Evolutionary conservation across 2,797 vertebrate genomes (phyloP).

Genomic region (Rhabdomys pumilio): DNA sequence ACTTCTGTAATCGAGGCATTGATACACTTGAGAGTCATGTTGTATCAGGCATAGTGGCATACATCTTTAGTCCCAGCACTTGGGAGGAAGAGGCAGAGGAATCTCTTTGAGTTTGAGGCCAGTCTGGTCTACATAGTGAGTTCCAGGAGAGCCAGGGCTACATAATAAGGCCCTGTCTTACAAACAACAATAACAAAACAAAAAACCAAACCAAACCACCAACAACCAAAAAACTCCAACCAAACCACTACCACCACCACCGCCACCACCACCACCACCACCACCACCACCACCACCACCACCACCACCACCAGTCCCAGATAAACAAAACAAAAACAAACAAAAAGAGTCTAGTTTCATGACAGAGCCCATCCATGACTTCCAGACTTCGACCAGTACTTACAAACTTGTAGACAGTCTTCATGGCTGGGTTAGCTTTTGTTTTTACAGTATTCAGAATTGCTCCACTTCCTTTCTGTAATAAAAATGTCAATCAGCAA

Average conservation of each 20-base stretch:
- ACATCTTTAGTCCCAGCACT: neutral
- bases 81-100: neutral
- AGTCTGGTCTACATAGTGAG: neutral
- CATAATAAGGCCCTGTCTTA: neutral
- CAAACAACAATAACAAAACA: neutral
- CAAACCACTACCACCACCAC: neutral
- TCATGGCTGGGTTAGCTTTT: constrained; percentile 99
- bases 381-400: constrained; percentile 86
- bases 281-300: neutral
- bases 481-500: constrained; percentile 82
- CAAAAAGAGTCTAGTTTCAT: neutral
- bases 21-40: neutral
- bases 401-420: constrained; percentile 99
- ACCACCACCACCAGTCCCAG: neutral
- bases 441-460: constrained; percentile 98
- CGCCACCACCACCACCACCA: too few species aligned
- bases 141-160: neutral
- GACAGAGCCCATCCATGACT: neutral
- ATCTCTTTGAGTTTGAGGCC: neutral
- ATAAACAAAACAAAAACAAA: neutral
- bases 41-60: neutral
- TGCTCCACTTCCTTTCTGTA: constrained; percentile 97
- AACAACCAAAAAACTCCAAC: neutral
- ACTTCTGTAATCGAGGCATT: neutral
- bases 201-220: neutral